phyloP scores from a whole-genome alignment of 2,888 invertebrate genomes.

The Drosophila putrida region DNA sequence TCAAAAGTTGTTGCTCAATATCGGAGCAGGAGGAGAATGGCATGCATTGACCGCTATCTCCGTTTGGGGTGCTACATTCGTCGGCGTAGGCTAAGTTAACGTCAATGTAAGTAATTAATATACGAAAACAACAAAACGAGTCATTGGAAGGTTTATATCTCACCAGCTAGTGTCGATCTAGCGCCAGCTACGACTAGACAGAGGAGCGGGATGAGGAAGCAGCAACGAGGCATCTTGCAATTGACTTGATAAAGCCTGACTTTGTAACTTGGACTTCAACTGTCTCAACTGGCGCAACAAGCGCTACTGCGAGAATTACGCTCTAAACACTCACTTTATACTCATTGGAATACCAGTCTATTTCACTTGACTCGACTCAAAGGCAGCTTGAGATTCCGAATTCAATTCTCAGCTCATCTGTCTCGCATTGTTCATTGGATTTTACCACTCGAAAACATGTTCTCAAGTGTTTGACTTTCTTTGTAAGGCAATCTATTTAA shows the following conservation, averaged over 20 bases:
- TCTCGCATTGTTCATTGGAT: conserved; percentile 9
- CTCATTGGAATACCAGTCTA: not conserved
- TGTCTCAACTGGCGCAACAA: conserved; percentile 40
- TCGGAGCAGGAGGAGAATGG: conserved; percentile 72
- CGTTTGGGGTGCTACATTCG: conserved; percentile 64
- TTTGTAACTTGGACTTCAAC: conserved; percentile 5
- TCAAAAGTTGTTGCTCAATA: conserved; percentile 53
- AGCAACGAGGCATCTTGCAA: conserved; percentile 29
- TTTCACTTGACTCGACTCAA: not conserved
- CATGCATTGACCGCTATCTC: conserved; percentile 66
- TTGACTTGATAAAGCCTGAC: not conserved
- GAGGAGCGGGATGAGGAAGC: conserved; percentile 29
- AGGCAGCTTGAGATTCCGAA: not conserved
- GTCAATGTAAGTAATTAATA: conserved; percentile 46
- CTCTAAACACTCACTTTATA: conserved; percentile 44
- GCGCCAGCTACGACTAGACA: conserved; percentile 37
- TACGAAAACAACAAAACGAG: conserved; percentile 17
- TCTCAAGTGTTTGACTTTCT: conserved; percentile 13
- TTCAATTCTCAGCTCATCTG: conserved; percentile 26
- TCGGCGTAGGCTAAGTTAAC: conserved; percentile 67
- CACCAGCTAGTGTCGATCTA: conserved; percentile 57
- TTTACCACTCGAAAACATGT: conserved; percentile 12
- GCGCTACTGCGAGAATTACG: conserved; percentile 48
- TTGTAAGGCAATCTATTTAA: conserved; percentile 4
- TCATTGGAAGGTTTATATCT: conserved; percentile 47